A percentile compares a stretch with the other conserved stretches of the same genome.
Conservation (phyloP, 1,140 invertebrate genomes). For the Drosophila repleta region DNA sequence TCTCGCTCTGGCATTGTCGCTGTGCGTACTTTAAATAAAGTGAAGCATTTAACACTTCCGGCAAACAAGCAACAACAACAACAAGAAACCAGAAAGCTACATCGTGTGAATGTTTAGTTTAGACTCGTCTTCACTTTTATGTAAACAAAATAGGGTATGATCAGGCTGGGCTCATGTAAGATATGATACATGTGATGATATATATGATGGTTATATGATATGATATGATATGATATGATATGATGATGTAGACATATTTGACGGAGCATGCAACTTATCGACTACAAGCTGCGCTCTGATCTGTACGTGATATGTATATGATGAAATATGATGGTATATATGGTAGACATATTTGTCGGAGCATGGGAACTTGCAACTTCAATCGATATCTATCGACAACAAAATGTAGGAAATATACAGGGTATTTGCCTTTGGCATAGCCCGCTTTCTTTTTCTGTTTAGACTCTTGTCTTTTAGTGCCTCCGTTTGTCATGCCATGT, state of each 20-base stretch:
- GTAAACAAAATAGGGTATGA: background rate
- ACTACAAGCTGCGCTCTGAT: no score
- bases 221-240: no score
- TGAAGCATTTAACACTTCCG: conserved; percentile 81
- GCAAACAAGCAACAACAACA: conserved; percentile 60
- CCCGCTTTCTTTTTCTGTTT: conserved; percentile 1
- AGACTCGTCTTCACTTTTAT: conserved; percentile 21
- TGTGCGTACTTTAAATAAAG: conserved; percentile 76
- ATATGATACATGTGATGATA: no score
- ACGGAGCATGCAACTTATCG: no score
- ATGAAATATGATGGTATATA: no score
- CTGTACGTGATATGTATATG: no score
- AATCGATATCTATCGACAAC: background rate
- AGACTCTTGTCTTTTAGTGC: conserved; percentile 1
- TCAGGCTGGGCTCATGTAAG: background rate
- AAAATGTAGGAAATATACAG: background rate
- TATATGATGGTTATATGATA: no score
- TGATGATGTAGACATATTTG: no score
- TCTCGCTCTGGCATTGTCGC: conserved; percentile 18
- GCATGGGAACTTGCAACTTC: no score
- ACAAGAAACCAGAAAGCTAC: conserved; percentile 31
- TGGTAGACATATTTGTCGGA: no score
- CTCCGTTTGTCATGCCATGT: conserved; percentile 3
- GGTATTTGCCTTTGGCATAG: background rate
- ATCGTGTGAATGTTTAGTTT: conserved; percentile 77